These are phyloP conservation scores for Cyphomyrmex costatus DNA, from an alignment of 1,140 invertebrate genomes.

Conservation along the genomic window DNA sequence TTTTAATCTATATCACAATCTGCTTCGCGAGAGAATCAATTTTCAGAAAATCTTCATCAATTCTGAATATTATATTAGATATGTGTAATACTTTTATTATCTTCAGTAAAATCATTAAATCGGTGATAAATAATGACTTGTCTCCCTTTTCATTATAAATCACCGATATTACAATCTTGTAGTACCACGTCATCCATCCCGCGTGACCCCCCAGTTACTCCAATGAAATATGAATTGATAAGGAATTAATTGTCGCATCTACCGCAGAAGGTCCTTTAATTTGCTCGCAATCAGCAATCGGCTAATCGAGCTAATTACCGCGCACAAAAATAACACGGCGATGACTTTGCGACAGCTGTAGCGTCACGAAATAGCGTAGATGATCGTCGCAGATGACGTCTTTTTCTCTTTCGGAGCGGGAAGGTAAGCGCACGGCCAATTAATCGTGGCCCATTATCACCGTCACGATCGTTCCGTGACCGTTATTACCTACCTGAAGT, in stretches of 20 bases:
- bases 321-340: slow-evolving; percentile 55
- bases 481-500: slow-evolving; percentile 78
- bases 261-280: slow-evolving; percentile 61
- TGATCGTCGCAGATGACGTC: slow-evolving; percentile 47
- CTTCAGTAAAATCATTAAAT: neutral
- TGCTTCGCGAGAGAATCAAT: neutral
- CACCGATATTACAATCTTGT: neutral
- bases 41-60: neutral
- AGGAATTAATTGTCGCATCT: slow-evolving; percentile 65
- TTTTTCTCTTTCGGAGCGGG: neutral
- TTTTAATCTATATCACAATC: neutral
- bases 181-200: slow-evolving; percentile 6
- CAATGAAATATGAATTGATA: slow-evolving; percentile 65
- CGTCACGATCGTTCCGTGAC: slow-evolving; percentile 78
- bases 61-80: neutral
- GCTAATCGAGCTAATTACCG: slow-evolving; percentile 76
- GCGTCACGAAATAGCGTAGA: slow-evolving; percentile 32
- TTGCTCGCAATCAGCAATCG: slow-evolving; percentile 62
- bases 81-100: neutral
- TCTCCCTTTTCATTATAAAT: slow-evolving; percentile 42
- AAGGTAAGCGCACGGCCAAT: slow-evolving; percentile 69
- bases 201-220: slow-evolving; percentile 36
- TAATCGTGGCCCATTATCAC: slow-evolving; percentile 80
- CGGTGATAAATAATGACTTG: neutral
- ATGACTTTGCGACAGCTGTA: slow-evolving; percentile 67